Conservation (phyloP, 2,797 vertebrate genomes). For the Discoglossus pictus region DNA sequence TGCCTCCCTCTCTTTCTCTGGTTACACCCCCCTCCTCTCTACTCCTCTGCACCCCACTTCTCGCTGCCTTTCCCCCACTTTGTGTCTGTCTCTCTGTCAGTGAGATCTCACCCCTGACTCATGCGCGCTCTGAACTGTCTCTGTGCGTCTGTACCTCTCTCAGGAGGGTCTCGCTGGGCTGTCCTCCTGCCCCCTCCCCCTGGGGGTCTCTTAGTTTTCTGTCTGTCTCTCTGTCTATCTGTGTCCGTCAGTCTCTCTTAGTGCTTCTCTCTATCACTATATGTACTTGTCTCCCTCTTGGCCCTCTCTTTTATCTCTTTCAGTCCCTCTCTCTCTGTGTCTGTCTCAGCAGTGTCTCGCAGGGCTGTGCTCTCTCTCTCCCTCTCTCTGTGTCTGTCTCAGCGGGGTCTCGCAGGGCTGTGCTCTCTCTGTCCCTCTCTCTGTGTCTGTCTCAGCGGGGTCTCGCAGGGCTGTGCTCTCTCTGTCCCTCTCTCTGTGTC, state of each 20-base stretch:
- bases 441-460: no score
- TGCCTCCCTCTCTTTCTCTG: background rate
- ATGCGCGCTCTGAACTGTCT: constrained; percentile 73
- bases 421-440: constrained; percentile 72
- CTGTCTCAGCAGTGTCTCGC: no score
- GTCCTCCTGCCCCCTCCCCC: constrained; percentile 66
- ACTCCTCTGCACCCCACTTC: background rate
- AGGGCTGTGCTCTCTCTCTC: constrained; percentile 78
- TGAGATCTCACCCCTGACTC: constrained; percentile 64
- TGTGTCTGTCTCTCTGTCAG: constrained; percentile 59
- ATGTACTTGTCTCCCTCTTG: constrained; percentile 81
- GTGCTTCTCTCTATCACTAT: constrained; percentile 77
- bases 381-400: constrained; percentile 60
- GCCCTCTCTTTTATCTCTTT: no score
- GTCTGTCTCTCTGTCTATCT: background rate
- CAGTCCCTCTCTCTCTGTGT: constrained; percentile 82
- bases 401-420: constrained; percentile 90
- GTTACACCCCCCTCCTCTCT: background rate
- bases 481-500: constrained; percentile 70
- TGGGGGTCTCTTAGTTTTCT: background rate
- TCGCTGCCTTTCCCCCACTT: background rate
- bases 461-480: constrained; percentile 74
- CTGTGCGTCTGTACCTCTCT: no score
- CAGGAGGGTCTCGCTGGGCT: no score
- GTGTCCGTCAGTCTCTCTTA: constrained; percentile 68